These are phyloP conservation scores for Metalampra italica DNA, from an alignment of 2,888 invertebrate species.

Conservation along the genomic window DNA sequence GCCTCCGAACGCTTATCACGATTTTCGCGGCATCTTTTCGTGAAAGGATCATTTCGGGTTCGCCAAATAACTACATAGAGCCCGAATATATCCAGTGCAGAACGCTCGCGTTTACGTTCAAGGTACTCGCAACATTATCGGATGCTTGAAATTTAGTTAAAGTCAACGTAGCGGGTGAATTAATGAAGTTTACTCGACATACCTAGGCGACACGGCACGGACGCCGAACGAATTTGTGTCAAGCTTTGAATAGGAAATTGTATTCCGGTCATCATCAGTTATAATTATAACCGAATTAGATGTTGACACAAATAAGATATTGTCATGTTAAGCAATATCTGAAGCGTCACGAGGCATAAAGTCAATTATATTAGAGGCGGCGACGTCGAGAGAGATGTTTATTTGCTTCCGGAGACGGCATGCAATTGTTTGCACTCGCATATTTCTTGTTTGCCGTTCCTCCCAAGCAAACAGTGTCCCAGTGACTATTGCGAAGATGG, in stretches of 20 bases:
- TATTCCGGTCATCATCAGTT: background rate
- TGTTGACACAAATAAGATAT: background rate
- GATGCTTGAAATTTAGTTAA: conserved; percentile 20
- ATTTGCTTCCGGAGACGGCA: conserved; percentile 31
- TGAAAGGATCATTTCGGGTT: conserved; percentile 14
- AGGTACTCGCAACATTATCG: conserved; percentile 13
- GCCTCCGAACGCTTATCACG: conserved; percentile 46
- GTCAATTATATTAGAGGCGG: conserved; percentile 22
- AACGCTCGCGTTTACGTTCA: background rate
- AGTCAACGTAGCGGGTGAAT: conserved; percentile 30
- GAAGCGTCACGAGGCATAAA: background rate
- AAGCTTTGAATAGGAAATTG: background rate
- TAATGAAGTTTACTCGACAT: conserved; percentile 32
- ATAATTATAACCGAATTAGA: background rate
- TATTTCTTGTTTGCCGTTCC: conserved; percentile 46
- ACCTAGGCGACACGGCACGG: conserved; percentile 27
- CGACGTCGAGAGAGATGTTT: conserved; percentile 19
- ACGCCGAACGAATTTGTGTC: conserved; percentile 18
- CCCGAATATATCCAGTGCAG: conserved; percentile 4
- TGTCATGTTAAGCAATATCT: background rate
- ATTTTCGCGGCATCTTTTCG: conserved; percentile 39
- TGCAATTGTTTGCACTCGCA: conserved; percentile 37
- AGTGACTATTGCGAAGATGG: conserved; percentile 24
- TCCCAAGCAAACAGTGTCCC: conserved; percentile 34
- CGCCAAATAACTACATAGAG: background rate